A percentile compares a stretch with the other conserved stretches of the same genome.
Evolutionary conservation across 2,113 vertebrate genomes (phyloP).

Genomic region (Gobio gobio): DNA sequence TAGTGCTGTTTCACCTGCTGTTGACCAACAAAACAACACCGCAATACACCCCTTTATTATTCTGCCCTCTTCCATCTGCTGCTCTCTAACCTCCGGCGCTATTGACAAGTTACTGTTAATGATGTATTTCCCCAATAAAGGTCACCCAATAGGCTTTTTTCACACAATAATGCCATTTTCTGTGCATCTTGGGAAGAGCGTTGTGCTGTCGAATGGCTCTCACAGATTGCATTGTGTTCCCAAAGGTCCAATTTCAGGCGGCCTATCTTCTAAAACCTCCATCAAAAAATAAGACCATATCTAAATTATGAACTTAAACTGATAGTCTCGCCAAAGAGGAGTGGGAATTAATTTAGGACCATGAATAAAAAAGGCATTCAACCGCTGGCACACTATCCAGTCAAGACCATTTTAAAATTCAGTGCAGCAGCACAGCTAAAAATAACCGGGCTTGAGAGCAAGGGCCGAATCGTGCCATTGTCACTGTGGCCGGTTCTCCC

Average conservation of each 20-base stretch:
- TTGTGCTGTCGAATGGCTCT: not conserved
- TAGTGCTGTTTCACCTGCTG: constrained; percentile 32
- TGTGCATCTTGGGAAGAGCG: not conserved
- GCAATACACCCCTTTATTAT: not conserved
- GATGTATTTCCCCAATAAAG: not conserved
- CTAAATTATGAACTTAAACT: not conserved
- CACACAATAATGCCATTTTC: not conserved
- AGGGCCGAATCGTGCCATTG: not conserved
- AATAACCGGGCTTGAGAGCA: not conserved
- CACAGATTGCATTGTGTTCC: constrained; percentile 9
- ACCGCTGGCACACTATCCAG: not conserved
- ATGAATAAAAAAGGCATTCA: constrained; percentile 13
- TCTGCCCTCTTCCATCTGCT: not conserved
- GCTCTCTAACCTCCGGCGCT: not conserved
- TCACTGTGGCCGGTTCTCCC: not conserved
- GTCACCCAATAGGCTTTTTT: not conserved
- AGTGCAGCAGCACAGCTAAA: not conserved
- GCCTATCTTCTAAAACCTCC: not conserved
- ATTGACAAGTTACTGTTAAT: not conserved
- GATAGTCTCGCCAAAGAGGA: not conserved
- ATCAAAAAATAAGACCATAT: not conserved
- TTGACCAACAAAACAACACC: not conserved
- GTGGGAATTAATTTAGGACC: not conserved
- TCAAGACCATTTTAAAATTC: constrained; percentile 1
- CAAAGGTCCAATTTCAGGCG: constrained; percentile 3